Evolutionary conservation across 1,140 invertebrate genomes (phyloP).

Genomic region (Drosophila pallidifrons): DNA sequence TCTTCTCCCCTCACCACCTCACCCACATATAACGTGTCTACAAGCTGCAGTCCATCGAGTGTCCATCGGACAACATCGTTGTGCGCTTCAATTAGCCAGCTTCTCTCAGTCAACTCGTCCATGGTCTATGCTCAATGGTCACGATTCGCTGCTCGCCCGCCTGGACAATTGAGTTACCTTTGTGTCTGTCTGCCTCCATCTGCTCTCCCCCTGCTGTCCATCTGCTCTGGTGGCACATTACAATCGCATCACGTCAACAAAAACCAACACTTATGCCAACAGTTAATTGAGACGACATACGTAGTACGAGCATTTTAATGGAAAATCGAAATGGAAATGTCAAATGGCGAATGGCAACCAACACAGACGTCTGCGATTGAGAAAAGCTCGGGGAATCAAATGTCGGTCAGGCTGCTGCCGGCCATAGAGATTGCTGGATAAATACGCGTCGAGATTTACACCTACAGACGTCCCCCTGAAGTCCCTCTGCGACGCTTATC

Average conservation of each 20-base stretch:
- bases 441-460: constrained; percentile 38
- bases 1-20: constrained; percentile 33
- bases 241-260: constrained; percentile 46
- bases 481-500: constrained; percentile 6
- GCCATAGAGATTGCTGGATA: constrained; percentile 8
- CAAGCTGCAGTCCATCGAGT: constrained; percentile 50
- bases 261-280: constrained; percentile 46
- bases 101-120: not conserved
- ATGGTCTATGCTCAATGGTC: constrained; percentile 20
- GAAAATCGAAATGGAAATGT: constrained; percentile 7
- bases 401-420: constrained; percentile 10
- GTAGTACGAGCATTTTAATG: constrained; percentile 19
- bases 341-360: not conserved
- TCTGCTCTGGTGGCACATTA: constrained; percentile 2
- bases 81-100: constrained; percentile 51
- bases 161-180: constrained; percentile 29
- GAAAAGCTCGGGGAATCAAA: not conserved
- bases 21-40: constrained; percentile 60
- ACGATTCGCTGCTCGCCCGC: constrained; percentile 11
- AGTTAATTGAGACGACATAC: constrained; percentile 65
- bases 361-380: not conserved
- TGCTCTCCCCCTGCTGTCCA: constrained; percentile 1
- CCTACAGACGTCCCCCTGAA: not conserved
- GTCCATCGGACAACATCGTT: constrained; percentile 52
- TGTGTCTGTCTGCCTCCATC: constrained; percentile 13